These are phyloP conservation scores for Paguma larvata DNA, from an alignment of 2,797 vertebrate genomes.

Conservation along the genomic window DNA sequence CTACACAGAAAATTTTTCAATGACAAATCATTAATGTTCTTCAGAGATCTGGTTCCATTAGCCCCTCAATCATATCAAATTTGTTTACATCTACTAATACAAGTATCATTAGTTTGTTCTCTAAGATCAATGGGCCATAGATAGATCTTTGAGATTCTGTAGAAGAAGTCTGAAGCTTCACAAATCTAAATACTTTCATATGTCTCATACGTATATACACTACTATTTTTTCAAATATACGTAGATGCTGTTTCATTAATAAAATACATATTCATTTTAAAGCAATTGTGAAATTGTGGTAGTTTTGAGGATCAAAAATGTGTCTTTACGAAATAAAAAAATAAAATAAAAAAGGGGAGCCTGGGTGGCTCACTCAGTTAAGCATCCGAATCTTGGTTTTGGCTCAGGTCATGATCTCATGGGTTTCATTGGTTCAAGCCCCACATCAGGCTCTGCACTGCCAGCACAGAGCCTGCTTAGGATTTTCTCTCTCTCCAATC, in stretches of 20 bases:
- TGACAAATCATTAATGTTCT: not conserved
- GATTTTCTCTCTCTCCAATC: no score
- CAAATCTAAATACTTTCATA: constrained; percentile 7
- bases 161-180: not conserved
- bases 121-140: not conserved
- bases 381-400: no score
- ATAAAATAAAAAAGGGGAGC: no score
- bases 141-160: not conserved
- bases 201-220: not conserved
- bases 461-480: no score
- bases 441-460: no score
- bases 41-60: not conserved
- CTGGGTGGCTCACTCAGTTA: no score
- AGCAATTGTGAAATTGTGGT: not conserved
- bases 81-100: constrained; percentile 22
- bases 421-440: no score
- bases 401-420: no score
- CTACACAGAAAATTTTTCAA: not conserved
- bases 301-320: not conserved
- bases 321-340: no score
- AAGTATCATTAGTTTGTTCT: constrained; percentile 18
- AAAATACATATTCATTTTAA: constrained; percentile 54
- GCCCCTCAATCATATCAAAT: not conserved
- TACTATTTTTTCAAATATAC: constrained; percentile 14
- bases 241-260: constrained; percentile 20